Conservation (phyloP, 2,797 vertebrate species). For the Pipistrellus pygmaeus region DNA sequence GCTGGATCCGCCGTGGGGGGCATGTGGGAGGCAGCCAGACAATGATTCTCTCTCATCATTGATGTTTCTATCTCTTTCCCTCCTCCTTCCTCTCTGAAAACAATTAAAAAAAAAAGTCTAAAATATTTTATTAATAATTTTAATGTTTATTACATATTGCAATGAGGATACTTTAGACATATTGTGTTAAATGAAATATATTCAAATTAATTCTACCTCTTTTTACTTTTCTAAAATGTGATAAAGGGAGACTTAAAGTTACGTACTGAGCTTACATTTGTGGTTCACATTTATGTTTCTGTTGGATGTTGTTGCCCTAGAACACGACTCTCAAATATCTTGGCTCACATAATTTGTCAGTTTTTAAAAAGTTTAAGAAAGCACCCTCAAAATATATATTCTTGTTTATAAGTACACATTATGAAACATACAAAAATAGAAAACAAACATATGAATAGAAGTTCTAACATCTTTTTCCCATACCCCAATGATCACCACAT, state of each 20-base stretch:
- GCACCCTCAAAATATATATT: neutral
- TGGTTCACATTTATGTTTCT: neutral
- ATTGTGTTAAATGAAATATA: slow-evolving; percentile 10
- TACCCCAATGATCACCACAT: fast-evolving
- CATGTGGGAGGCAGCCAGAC: no score
- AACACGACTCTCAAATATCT: neutral
- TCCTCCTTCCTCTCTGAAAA: no score
- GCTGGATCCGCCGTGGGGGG: no score
- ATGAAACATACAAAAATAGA: slow-evolving; percentile 24
- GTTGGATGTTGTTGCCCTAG: neutral
- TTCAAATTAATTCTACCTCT: neutral
- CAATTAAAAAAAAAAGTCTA: neutral
- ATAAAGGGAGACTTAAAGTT: neutral
- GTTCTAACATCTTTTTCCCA: neutral
- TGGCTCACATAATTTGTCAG: neutral
- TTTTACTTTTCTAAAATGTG: neutral
- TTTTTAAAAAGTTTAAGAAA: neutral
- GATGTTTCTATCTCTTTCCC: no score
- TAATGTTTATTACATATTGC: neutral
- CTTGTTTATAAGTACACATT: slow-evolving; percentile 37
- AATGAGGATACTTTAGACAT: slow-evolving; percentile 37
- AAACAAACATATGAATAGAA: neutral
- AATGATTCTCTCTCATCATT: no score
- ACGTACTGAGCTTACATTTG: neutral
- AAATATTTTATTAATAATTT: neutral